Evolutionary conservation across 2,113 vertebrate species (phyloP).

Genomic region (Myotis davidii): DNA sequence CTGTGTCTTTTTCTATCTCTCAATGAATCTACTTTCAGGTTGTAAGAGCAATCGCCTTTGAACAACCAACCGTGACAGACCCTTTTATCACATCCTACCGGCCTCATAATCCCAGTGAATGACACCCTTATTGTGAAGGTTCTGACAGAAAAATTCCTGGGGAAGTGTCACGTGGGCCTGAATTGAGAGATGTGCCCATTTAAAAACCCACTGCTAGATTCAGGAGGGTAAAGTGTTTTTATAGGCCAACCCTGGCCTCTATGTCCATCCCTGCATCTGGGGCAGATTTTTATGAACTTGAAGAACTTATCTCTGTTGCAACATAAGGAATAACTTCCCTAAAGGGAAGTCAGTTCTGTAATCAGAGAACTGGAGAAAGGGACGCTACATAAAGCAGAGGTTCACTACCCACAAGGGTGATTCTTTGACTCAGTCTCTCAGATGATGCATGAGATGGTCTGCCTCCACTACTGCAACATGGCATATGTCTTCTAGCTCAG

Average conservation of each 20-base stretch:
- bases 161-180: neutral
- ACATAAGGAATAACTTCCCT: neutral
- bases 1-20: neutral
- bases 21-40: neutral
- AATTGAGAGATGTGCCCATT: neutral
- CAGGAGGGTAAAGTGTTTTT: neutral
- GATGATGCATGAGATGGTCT: constrained; percentile 1
- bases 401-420: neutral
- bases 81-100: neutral
- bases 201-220: neutral
- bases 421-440: constrained; percentile 44
- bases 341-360: neutral
- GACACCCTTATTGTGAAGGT: neutral
- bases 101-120: neutral
- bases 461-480: neutral
- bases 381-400: constrained; percentile 54
- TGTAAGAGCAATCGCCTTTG: neutral
- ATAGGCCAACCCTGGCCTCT: neutral
- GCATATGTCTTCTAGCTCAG: constrained; percentile 47
- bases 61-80: neutral
- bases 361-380: neutral
- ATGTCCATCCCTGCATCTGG: neutral
- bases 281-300: constrained; percentile 33
- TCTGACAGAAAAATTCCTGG: neutral
- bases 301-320: constrained; percentile 13